Conservation (phyloP, 2,113 vertebrate genomes). For the Indri indri region DNA sequence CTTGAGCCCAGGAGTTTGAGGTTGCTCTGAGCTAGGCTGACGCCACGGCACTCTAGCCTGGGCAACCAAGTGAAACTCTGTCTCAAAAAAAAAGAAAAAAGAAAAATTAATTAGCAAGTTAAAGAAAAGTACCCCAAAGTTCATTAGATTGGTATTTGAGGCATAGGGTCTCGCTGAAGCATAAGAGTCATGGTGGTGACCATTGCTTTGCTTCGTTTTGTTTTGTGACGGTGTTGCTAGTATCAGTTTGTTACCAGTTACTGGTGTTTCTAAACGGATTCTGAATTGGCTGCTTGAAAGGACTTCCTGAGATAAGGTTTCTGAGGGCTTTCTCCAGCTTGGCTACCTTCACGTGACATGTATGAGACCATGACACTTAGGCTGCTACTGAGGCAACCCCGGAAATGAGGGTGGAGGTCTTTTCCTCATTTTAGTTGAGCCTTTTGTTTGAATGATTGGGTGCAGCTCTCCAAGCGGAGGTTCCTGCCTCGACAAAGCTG, state of each 20-base stretch:
- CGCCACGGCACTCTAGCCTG: too few species aligned
- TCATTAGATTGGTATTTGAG: neutral
- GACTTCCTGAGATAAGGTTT: slow-evolving; percentile 20
- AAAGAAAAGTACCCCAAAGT: neutral
- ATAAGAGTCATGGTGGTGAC: neutral
- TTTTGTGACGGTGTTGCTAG: neutral
- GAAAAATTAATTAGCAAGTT: slow-evolving; percentile 22
- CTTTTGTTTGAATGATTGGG: slow-evolving; percentile 3
- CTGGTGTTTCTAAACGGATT: neutral
- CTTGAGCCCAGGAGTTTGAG: too few species aligned
- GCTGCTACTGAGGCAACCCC: neutral
- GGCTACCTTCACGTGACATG: neutral
- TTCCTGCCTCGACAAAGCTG: slow-evolving; percentile 28
- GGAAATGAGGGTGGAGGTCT: neutral
- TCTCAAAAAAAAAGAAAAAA: neutral
- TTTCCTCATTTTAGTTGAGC: neutral
- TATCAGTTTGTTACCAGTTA: neutral
- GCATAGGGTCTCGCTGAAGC: neutral
- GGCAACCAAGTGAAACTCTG: too few species aligned
- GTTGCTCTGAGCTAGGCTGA: too few species aligned
- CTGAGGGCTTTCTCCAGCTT: neutral
- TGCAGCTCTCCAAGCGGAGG: neutral
- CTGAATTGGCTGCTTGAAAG: neutral
- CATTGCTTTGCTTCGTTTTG: neutral
- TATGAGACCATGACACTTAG: neutral